Percentiles rank a stretch among this genome's conserved stretches.
Conservation (phyloP, 2,888 invertebrate genomes). For the Drosophila anceps region DNA sequence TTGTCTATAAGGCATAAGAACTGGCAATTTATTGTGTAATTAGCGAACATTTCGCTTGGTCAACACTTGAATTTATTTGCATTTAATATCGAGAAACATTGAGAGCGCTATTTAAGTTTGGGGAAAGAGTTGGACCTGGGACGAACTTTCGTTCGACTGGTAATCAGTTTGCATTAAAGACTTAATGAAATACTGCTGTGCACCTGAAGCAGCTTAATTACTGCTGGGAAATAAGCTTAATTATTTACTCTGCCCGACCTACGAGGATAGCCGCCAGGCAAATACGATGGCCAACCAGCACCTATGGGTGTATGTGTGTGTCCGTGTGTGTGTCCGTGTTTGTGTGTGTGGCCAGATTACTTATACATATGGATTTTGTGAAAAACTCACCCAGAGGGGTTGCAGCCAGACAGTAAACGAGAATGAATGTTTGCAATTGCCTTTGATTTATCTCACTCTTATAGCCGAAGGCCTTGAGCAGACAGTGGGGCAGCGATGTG, state of each 20-base stretch:
- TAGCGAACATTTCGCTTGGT: slow-evolving; percentile 21
- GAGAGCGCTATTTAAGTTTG: background rate
- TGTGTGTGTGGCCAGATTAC: background rate
- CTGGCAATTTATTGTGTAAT: slow-evolving; percentile 23
- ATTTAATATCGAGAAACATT: slow-evolving; percentile 20
- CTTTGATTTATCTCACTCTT: slow-evolving; percentile 74
- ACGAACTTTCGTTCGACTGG: background rate
- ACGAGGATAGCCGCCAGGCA: slow-evolving; percentile 29
- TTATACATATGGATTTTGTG: slow-evolving; percentile 5
- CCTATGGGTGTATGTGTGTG: background rate
- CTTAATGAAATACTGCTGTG: slow-evolving; percentile 45
- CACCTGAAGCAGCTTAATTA: slow-evolving; percentile 66
- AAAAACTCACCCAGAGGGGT: slow-evolving; percentile 11
- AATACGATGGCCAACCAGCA: slow-evolving; percentile 16
- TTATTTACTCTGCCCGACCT: slow-evolving; percentile 59
- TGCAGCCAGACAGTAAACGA: slow-evolving; percentile 39
- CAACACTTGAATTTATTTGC: slow-evolving; percentile 33
- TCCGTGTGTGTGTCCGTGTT: too few species aligned
- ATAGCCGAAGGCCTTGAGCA: slow-evolving; percentile 33
- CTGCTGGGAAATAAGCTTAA: slow-evolving; percentile 58
- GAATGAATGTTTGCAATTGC: slow-evolving; percentile 75
- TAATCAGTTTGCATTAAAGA: slow-evolving; percentile 46
- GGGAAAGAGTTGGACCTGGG: background rate
- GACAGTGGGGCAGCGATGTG: slow-evolving; percentile 2
- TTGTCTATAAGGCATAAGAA: background rate